A percentile compares a stretch with the other conserved stretches of the same genome.
These are phyloP conservation scores for Corydoras sp. DNA, from an alignment of 2,113 vertebrate species.

Conservation along the genomic window DNA sequence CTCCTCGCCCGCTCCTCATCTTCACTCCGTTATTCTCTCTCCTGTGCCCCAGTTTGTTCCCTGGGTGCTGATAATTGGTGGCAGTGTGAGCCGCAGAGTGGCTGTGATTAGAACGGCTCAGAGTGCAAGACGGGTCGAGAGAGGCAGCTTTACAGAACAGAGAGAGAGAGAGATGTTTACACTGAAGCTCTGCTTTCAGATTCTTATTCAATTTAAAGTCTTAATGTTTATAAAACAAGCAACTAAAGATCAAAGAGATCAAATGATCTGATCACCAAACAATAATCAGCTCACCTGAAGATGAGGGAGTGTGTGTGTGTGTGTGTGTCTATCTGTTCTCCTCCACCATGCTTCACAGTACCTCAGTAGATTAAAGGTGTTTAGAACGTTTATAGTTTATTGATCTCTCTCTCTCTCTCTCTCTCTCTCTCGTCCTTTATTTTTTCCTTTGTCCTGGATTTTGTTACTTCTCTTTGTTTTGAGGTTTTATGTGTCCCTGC, in stretches of 20 bases:
- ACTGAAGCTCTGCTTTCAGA: too few relatives aligned
- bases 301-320: too few relatives aligned
- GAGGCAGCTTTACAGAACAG: constrained; percentile 41
- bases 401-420: constrained; percentile 31
- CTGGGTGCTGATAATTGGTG: constrained; percentile 31
- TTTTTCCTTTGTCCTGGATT: too few relatives aligned
- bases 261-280: too few relatives aligned
- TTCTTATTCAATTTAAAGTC: too few relatives aligned
- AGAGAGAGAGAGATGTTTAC: constrained; percentile 23
- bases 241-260: too few relatives aligned
- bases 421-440: too few relatives aligned
- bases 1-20: constrained; percentile 28
- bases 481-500: background rate
- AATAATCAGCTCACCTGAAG: too few relatives aligned
- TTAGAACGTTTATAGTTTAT: background rate
- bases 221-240: too few relatives aligned
- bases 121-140: constrained; percentile 8
- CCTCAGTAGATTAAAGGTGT: background rate
- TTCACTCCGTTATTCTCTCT: background rate
- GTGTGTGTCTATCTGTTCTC: too few relatives aligned
- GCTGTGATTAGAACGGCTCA: constrained; percentile 37
- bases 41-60: constrained; percentile 17
- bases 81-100: constrained; percentile 28
- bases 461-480: constrained; percentile 25
- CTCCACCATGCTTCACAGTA: background rate